Evolutionary conservation across 2,113 vertebrate species (phyloP).

Genomic region (Nipponia nippon): DNA sequence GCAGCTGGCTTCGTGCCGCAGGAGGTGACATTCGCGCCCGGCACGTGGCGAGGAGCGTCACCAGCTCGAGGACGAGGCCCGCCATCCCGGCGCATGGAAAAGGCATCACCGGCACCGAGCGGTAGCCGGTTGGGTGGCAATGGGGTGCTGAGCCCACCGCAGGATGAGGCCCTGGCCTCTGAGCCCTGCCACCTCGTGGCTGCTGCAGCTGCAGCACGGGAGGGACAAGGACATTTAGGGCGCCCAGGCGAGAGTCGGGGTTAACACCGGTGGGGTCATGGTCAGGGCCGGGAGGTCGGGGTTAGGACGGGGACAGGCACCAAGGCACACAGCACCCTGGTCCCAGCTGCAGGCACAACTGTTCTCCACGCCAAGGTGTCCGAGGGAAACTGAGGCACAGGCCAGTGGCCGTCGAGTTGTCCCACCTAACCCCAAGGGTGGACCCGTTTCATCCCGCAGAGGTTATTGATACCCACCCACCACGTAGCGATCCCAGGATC

Average conservation of each 20-base stretch:
- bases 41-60: accelerated
- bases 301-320: accelerated
- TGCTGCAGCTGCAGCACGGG: not conserved
- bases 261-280: no score
- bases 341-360: not conserved
- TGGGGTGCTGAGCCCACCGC: not conserved
- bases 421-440: not conserved
- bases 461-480: accelerated
- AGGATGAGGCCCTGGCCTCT: not conserved
- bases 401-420: accelerated
- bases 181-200: not conserved
- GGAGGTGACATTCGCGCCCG: not conserved
- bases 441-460: not conserved
- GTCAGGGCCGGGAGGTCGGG: not conserved
- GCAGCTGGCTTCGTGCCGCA: accelerated
- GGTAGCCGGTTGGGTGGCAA: accelerated
- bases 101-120: not conserved
- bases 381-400: conserved; percentile 3
- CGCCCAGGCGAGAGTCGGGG: accelerated
- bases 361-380: not conserved
- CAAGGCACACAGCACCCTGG: not conserved
- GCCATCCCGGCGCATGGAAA: not conserved
- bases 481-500: not conserved
- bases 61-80: not conserved
- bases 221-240: not conserved